Base-by-base conservation (phyloP, 1,140 invertebrate genomes). In the Grapholita molesta region DNA sequence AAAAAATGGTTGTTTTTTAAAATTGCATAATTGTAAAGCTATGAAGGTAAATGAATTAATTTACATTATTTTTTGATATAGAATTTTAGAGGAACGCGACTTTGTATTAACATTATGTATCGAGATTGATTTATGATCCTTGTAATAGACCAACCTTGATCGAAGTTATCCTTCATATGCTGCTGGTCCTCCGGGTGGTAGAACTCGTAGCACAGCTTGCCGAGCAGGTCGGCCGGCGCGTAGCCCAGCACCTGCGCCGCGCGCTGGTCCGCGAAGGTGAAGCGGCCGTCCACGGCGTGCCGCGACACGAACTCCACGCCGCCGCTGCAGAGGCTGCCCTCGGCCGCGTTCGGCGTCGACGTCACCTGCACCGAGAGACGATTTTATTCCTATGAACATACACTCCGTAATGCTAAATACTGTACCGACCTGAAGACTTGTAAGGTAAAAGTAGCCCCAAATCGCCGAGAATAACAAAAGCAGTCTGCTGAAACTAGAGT, bases 251-350 rank as follows among this genome's bases (percentile, higher is more conserved):
- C 94, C 68, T 95, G 94, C 70, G 97, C 95, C 15, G 99, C 98
- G 78, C 98, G 95, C 90, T 99, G 98, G 91, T 99, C 99, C 21
- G 99, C 97, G 93, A 99, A 99, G n/a, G 98, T 97, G 88, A 99
- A 99, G 89, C 99, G 99, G 24, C 98, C 98, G 83, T 99, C 98
- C 66, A 97, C 94, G 23, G 96, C 96, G 91, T 99, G 98, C 57
- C 98, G 95, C 25, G 98, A 98, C 70, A 99, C 98, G 84, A 99
- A 99, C 93, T 99, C 98, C 85, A 93, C 90, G 75, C 97, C 95
- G 78, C 96, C 97, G 87, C 97, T 97, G 48, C 96, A 96, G 67
- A 96, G 95, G 70, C 96, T 94, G 80, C 98, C 93, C 88, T 99
- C 98, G 73, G 95, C 96, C 55, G 96, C 97, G 89, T 97, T 98